Evolutionary conservation across 2,113 vertebrate species (phyloP).

Genomic region (Mormyrus lacerda): DNA sequence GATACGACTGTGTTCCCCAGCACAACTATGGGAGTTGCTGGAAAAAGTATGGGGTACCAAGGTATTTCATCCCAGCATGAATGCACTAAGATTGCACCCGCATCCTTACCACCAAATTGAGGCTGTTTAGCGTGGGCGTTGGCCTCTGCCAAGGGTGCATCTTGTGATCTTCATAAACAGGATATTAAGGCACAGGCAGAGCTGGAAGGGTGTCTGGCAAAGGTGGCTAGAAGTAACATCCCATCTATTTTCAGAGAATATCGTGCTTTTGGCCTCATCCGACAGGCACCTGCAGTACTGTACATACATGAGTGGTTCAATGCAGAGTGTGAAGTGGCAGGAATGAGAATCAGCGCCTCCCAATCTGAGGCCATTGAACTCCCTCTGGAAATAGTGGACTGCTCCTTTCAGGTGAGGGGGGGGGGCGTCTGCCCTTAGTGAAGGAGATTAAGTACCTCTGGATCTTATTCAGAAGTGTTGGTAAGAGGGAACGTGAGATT

Average conservation of each 20-base stretch:
- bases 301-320: neutral
- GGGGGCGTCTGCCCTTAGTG: neutral
- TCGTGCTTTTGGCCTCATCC: neutral
- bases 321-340: neutral
- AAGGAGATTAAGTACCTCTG: neutral
- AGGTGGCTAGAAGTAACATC: neutral
- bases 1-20: neutral
- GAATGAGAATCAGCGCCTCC: neutral
- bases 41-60: neutral
- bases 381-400: neutral
- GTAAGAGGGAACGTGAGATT: neutral
- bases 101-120: neutral
- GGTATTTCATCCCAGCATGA: neutral
- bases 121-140: neutral
- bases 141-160: neutral
- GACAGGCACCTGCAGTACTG: neutral
- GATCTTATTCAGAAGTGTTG: neutral
- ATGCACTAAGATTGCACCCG: neutral
- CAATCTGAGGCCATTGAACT: neutral
- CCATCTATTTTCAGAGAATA: neutral
- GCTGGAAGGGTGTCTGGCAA: neutral
- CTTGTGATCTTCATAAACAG: neutral
- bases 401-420: neutral
- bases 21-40: neutral
- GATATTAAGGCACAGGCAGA: neutral